A percentile compares a stretch with the other conserved stretches of the same genome.
Evolutionary conservation across 2,797 vertebrate genomes (phyloP).

Genomic region (Nothura maculosa): DNA sequence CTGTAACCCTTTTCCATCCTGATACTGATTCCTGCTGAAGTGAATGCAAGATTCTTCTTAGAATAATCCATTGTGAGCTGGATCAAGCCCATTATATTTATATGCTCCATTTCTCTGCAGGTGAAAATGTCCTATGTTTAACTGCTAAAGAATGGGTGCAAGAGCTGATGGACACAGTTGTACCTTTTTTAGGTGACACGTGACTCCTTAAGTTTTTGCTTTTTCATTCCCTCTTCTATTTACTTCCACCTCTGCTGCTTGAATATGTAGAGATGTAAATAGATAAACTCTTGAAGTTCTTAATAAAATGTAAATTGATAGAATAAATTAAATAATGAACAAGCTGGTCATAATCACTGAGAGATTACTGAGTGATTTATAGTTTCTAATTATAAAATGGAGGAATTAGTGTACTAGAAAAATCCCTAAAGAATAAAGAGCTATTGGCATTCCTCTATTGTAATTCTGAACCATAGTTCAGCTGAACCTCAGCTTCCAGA

Average conservation of each 20-base stretch:
- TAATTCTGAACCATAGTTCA: background rate
- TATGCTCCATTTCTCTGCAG: background rate
- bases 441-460: background rate
- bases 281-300: background rate
- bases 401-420: background rate
- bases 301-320: slow-evolving; percentile 13
- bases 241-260: background rate
- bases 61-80: background rate
- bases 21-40: background rate
- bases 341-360: background rate
- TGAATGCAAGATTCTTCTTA: background rate
- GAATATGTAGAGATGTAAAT: background rate
- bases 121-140: background rate
- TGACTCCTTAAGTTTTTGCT: background rate
- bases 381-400: slow-evolving; percentile 33
- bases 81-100: background rate
- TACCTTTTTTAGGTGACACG: background rate
- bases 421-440: background rate
- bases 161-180: background rate
- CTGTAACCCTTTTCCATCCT: background rate
- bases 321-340: background rate
- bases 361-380: slow-evolving; percentile 2
- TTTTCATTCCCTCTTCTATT: background rate
- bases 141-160: background rate
- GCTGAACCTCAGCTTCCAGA: background rate